These are phyloP conservation scores for Norana najaformis DNA, from an alignment of 2,888 invertebrate species.

Conservation along the genomic window DNA sequence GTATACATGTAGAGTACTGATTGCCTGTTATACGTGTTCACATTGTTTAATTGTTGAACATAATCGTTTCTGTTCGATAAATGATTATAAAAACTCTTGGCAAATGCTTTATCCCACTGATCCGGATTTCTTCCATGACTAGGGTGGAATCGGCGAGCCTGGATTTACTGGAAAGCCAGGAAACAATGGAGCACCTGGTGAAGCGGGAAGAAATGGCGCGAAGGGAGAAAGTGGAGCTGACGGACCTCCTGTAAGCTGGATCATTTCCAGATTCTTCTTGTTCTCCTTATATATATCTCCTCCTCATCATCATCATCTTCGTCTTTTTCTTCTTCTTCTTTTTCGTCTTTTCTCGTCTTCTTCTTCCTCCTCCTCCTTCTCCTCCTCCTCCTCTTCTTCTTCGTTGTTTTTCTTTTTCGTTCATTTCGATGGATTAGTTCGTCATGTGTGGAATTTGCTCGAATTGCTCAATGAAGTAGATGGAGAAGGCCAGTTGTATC, in stretches of 20 bases:
- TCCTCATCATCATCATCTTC: not conserved
- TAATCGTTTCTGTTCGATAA: not conserved
- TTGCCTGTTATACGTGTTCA: not conserved
- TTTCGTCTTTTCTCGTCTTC: not conserved
- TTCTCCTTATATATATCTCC: too few species aligned
- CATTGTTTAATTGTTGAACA: not conserved
- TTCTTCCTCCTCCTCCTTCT: not conserved
- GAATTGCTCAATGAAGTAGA: too few species aligned
- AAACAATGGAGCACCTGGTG: conserved; percentile 25
- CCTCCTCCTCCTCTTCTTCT: too few species aligned
- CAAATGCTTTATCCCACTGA: not conserved
- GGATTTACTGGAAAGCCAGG: conserved; percentile 10
- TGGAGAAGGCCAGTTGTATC: too few species aligned
- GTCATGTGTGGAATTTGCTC: too few species aligned
- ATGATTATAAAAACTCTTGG: not conserved
- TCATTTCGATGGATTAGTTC: too few species aligned
- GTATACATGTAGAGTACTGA: not conserved
- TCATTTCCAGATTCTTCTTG: not conserved
- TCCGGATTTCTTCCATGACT: not conserved
- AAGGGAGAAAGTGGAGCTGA: not conserved
- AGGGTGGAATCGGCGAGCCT: not conserved
- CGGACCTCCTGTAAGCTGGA: conserved; percentile 5
- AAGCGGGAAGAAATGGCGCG: not conserved
- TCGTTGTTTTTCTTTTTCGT: too few species aligned
- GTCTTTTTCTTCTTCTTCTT: not conserved